These are phyloP conservation scores for Microtus ochrogaster DNA, from an alignment of 2,113 vertebrate species.

Conservation along the genomic window DNA sequence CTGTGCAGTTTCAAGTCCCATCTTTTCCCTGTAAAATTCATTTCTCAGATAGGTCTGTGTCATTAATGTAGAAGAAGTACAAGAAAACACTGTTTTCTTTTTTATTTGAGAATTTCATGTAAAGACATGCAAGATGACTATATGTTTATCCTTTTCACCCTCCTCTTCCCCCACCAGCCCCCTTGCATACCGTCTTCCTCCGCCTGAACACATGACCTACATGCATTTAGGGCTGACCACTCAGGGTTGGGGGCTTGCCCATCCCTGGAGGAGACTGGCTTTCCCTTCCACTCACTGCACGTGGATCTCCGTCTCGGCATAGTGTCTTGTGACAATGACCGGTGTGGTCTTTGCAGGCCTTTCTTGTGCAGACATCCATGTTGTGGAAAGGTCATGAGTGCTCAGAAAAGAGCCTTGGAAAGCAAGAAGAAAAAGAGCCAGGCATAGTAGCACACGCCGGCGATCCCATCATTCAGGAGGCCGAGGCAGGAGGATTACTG, in stretches of 20 bases:
- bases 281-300: not conserved
- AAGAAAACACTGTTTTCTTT: constrained; percentile 42
- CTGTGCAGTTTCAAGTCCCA: not conserved
- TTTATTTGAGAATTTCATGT: not conserved
- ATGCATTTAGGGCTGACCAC: not conserved
- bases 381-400: not conserved
- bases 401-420: not conserved
- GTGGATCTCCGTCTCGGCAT: not conserved
- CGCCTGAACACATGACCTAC: not conserved
- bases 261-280: not conserved
- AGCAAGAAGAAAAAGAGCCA: not conserved
- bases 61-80: constrained; percentile 41
- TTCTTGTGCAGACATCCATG: not conserved
- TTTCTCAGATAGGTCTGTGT: not conserved
- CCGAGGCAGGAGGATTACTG: not conserved
- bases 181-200: not conserved
- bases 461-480: not conserved
- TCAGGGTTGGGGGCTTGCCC: not conserved
- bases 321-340: not conserved
- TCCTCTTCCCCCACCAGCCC: not conserved
- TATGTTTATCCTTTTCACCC: not conserved
- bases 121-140: not conserved
- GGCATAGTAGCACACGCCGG: not conserved
- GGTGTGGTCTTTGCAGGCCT: not conserved
- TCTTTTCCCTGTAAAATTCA: constrained; percentile 32